Evolutionary conservation across 2,888 invertebrate species (phyloP).

Genomic region (Plagiodera versicolora): DNA sequence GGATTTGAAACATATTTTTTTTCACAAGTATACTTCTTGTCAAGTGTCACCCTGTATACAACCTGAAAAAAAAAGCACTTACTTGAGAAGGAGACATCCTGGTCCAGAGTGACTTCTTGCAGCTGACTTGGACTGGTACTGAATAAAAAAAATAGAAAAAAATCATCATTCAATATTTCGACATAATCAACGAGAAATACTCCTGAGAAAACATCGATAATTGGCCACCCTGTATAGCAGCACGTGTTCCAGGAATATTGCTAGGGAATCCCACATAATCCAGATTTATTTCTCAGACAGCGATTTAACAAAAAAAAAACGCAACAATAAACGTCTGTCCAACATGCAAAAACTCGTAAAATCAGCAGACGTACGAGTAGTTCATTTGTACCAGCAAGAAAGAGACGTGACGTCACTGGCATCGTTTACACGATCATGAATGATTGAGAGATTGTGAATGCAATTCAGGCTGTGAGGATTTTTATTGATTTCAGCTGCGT

Average conservation of each 20-base stretch:
- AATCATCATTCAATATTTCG: no score
- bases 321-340: neutral
- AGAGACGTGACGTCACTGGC: neutral
- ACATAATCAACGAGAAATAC: no score
- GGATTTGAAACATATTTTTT: no score
- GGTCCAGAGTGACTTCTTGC: conserved; percentile 68
- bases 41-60: no score
- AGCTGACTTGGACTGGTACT: conserved; percentile 72
- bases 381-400: neutral
- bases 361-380: neutral
- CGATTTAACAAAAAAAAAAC: neutral
- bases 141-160: conserved; percentile 56
- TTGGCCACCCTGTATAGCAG: neutral
- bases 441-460: no score
- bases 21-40: no score
- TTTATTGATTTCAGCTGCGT: no score
- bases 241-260: no score
- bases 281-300: neutral
- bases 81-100: conserved; percentile 56
- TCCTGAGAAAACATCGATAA: neutral
- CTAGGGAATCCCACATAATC: neutral
- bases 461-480: no score
- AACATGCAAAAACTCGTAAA: neutral
- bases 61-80: conserved; percentile 39
- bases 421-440: neutral